Evolutionary conservation across 30 jellyfish, hydroid and myxozoan genomes (phyloP).

Genomic region (Pseudorhiza aurosa): DNA sequence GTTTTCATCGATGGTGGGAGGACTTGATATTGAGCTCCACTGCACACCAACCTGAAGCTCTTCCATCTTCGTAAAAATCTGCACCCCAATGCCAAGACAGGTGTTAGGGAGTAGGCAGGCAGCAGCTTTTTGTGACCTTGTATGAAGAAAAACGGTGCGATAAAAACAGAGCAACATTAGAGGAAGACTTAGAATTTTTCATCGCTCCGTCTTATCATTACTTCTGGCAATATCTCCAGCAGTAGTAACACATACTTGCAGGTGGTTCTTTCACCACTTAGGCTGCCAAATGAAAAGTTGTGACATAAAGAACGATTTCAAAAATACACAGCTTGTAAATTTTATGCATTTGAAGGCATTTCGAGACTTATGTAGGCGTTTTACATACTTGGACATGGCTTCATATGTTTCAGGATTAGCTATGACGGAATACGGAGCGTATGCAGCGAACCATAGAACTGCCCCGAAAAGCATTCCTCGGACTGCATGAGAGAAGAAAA

Average conservation of each 20-base stretch:
- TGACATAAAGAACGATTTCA: too few relatives aligned
- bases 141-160: too few relatives aligned
- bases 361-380: too few relatives aligned
- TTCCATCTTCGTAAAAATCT: constrained; percentile 76
- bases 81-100: constrained; percentile 93
- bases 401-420: constrained; percentile 61
- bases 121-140: constrained; percentile 78
- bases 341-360: too few relatives aligned
- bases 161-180: too few relatives aligned
- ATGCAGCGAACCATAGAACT: constrained; percentile 83
- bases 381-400: constrained; percentile 59
- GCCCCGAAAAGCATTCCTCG: constrained; percentile 96
- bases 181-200: too few relatives aligned
- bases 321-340: too few relatives aligned
- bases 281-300: too few relatives aligned
- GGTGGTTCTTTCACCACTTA: too few relatives aligned
- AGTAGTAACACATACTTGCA: too few relatives aligned
- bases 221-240: too few relatives aligned
- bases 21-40: constrained; percentile 64
- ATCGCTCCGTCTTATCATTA: too few relatives aligned
- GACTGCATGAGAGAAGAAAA: constrained; percentile 88
- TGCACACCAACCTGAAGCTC: constrained; percentile 74
- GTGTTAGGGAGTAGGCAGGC: constrained; percentile 96
- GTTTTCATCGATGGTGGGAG: constrained; percentile 82
- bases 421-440: constrained; percentile 80